phyloP scores from a whole-genome alignment of 2,797 vertebrate species.

The Alcedo atthis region DNA sequence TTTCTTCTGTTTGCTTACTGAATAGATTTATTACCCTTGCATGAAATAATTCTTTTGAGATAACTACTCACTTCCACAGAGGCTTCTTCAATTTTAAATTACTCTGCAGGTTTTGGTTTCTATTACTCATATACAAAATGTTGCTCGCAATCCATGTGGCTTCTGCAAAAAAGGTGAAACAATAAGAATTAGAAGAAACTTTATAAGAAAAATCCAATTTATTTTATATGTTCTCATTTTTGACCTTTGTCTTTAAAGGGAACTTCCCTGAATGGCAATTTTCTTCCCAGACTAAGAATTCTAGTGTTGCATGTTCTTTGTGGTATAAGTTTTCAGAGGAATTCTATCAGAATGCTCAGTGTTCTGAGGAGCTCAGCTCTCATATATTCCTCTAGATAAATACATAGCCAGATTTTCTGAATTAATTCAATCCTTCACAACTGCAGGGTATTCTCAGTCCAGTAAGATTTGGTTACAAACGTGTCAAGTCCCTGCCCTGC shows the following conservation, averaged over 20 bases:
- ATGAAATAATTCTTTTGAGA: constrained; percentile 46
- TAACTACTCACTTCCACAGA: background rate
- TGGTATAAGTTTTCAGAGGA: background rate
- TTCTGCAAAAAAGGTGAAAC: background rate
- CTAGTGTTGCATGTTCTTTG: background rate
- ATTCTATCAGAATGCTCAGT: background rate
- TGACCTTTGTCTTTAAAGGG: background rate
- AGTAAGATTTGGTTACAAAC: background rate
- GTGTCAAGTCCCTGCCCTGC: background rate
- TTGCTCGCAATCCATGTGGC: background rate
- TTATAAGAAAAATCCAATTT: background rate
- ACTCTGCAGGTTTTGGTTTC: background rate
- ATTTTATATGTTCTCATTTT: background rate
- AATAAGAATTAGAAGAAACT: background rate
- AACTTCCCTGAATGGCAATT: background rate
- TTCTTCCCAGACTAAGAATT: background rate
- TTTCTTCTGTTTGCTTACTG: constrained; percentile 49
- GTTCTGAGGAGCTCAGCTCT: background rate
- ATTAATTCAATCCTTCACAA: background rate
- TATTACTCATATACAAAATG: background rate
- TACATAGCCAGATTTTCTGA: background rate
- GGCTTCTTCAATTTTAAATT: background rate
- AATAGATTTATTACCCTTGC: constrained; percentile 47
- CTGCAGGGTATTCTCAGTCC: background rate
- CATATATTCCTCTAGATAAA: background rate